Base-by-base conservation (phyloP, 2,113 vertebrate genomes). In the Chaenocephalus aceratus region DNA sequence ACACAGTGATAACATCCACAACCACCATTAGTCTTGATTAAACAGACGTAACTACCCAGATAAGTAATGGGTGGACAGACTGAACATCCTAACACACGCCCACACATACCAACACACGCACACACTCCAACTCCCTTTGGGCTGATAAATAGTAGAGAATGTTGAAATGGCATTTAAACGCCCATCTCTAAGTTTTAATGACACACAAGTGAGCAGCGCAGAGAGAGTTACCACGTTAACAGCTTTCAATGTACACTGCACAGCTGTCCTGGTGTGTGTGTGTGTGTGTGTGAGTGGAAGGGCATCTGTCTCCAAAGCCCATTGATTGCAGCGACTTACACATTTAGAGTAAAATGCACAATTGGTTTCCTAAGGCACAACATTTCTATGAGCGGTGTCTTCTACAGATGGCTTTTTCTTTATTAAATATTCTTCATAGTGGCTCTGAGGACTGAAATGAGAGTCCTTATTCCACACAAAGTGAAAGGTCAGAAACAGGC, bases 21-120 rank as follows among this genome's bases (percentile, higher is more conserved):
- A 70, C 79, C 45, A 87, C 86, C 86, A 91, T 94, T 91, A 93
- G 88, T 94, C 89, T 93, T 91, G 83, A 93, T 92, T 92, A 93
- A 90, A 92, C 73, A 90, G 84, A 91, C 65, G 14, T 76, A 91
- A 88, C 83, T 85, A 89, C 79, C 87, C 78, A 76, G 91, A 92
- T 92, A 89, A 90, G 88, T 90, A 89, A 91, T 83, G 54, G 64
- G 82, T 81, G 48, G 72, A 84, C 75, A 79, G 76, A 83, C 52
- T 49, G 13, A 83, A 87, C 53, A 71, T 71, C 52, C 41, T 45
- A 72, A 82, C 73, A 44, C 49, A 79, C 46, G 26, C 61, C 62
- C 52, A 56, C 72, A 77, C 34, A 76, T 48, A 62, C 53, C 23
- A 16, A 72, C 53, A 64, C 46, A 34, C 49, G 78, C 69, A 79